Evolutionary conservation across 2,113 vertebrate genomes (phyloP).

Genomic region (Glareola pratincola): DNA sequence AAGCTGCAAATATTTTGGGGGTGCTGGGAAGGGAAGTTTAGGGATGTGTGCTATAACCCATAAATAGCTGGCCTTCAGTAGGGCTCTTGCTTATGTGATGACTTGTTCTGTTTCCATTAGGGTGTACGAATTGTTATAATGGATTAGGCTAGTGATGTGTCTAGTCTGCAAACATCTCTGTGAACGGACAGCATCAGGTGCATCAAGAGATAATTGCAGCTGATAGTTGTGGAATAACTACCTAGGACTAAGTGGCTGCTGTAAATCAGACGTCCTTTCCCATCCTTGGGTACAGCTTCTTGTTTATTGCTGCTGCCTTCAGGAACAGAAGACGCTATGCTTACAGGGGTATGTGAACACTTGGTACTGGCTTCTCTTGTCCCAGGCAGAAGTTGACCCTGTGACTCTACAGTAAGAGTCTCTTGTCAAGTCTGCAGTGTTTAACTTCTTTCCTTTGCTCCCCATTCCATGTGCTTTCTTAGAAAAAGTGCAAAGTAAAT

Average conservation of each 20-base stretch:
- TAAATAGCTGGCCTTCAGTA: neutral
- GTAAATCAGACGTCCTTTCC: neutral
- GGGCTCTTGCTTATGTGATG: neutral
- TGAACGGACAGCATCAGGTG: neutral
- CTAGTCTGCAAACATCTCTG: neutral
- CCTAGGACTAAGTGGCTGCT: neutral
- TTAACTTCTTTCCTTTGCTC: neutral
- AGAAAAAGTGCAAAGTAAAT: neutral
- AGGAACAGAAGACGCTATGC: neutral
- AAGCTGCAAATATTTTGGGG: neutral
- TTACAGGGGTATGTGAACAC: neutral
- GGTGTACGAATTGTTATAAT: neutral
- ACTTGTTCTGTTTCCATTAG: neutral
- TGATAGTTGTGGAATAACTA: neutral
- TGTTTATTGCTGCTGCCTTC: neutral
- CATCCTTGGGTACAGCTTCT: neutral
- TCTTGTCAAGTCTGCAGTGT: neutral
- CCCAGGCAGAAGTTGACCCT: neutral
- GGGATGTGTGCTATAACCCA: neutral
- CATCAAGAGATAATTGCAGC: neutral
- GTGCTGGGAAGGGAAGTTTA: neutral
- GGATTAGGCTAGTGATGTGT: neutral
- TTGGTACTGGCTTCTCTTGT: neutral
- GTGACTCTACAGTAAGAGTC: neutral
- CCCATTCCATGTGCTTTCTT: neutral